These are phyloP conservation scores for Lasiommata megera DNA, from an alignment of 2,888 invertebrate species.

Conservation along the genomic window DNA sequence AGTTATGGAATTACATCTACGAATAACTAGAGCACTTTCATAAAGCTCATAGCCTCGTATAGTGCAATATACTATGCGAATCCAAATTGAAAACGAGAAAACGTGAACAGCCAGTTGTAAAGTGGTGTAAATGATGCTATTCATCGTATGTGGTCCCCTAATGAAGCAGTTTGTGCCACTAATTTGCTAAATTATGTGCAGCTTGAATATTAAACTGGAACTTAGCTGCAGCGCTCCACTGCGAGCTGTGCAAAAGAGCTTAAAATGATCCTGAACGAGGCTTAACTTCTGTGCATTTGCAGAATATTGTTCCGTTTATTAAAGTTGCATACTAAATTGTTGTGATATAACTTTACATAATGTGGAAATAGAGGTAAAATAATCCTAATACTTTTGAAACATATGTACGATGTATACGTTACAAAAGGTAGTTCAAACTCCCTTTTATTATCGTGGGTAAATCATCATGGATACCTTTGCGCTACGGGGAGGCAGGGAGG, in stretches of 20 bases:
- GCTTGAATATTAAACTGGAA: conserved; percentile 41
- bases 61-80: neutral
- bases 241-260: conserved; percentile 6
- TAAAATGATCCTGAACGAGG: neutral
- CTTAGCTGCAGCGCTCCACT: conserved; percentile 25
- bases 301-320: neutral
- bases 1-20: neutral
- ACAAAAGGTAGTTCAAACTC: no score
- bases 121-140: conserved; percentile 40
- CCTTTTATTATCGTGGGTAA: no score
- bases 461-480: no score
- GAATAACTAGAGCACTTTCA: neutral
- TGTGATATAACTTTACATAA: no score
- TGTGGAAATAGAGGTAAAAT: no score
- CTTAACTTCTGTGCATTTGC: neutral
- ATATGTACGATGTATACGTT: no score
- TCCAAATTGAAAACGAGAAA: conserved; percentile 13
- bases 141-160: conserved; percentile 40
- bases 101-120: conserved; percentile 19
- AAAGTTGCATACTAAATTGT: no score
- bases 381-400: no score
- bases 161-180: conserved; percentile 43
- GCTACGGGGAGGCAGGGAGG: no score
- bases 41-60: neutral
- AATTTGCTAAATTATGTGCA: conserved; percentile 48